phyloP scores from a whole-genome alignment of 2,888 invertebrate genomes.

The Cactoblastis cactorum region DNA sequence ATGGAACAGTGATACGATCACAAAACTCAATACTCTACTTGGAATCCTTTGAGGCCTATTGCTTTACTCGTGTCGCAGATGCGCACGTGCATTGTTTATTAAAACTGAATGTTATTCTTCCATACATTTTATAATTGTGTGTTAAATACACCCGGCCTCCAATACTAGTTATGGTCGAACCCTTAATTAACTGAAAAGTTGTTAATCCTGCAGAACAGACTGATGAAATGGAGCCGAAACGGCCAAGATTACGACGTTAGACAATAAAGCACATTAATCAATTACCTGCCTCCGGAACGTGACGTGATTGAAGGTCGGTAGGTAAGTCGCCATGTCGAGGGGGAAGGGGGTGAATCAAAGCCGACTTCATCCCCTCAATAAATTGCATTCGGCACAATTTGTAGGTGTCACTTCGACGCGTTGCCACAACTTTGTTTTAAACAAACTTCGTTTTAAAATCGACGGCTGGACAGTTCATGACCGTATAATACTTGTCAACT shows the following conservation, averaged over 20 bases:
- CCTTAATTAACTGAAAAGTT: slow-evolving; percentile 25
- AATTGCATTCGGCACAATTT: slow-evolving; percentile 47
- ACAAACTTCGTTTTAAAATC: slow-evolving; percentile 15
- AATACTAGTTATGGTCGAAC: neutral
- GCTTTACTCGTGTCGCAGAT: neutral
- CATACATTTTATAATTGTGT: neutral
- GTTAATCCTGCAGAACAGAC: slow-evolving; percentile 11
- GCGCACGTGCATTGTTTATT: neutral
- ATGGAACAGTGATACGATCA: no score
- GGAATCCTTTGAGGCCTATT: no score
- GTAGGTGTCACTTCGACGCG: slow-evolving; percentile 28
- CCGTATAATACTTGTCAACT: neutral
- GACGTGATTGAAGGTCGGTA: slow-evolving; percentile 35
- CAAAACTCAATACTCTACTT: no score
- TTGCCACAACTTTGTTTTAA: slow-evolving; percentile 20
- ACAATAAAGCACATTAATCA: slow-evolving; percentile 30
- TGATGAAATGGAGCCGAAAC: slow-evolving; percentile 11
- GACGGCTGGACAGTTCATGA: neutral
- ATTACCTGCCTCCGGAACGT: slow-evolving; percentile 18
- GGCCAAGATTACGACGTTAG: slow-evolving; percentile 16
- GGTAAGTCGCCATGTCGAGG: slow-evolving; percentile 31
- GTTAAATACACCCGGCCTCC: slow-evolving; percentile 20
- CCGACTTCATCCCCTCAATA: slow-evolving; percentile 40
- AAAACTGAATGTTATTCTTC: neutral
- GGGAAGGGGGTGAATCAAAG: slow-evolving; percentile 27